Evolutionary conservation across 2,113 vertebrate species (phyloP).

Genomic region (Leucoraja erinaceus): DNA sequence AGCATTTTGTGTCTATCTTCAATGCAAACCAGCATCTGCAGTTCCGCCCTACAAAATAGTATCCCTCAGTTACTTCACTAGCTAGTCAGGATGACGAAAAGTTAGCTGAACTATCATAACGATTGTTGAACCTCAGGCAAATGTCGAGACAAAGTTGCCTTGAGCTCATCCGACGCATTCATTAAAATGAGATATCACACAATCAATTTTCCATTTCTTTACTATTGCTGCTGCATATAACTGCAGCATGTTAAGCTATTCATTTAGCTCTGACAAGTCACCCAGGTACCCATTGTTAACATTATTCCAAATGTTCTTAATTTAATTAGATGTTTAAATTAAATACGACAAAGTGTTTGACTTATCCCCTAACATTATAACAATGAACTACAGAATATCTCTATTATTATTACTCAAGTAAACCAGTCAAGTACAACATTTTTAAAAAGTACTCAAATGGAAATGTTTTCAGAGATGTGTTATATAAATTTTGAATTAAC

Average conservation of each 20-base stretch:
- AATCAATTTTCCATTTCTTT: neutral
- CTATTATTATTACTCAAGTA: neutral
- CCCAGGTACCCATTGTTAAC: neutral
- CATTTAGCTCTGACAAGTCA: neutral
- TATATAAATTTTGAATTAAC: neutral
- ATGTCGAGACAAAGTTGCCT: too few species aligned
- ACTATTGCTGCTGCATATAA: neutral
- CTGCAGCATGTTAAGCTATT: neutral
- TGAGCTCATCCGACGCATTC: neutral
- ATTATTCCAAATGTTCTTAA: neutral
- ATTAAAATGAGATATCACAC: neutral
- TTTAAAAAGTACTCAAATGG: neutral
- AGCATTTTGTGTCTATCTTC: too few species aligned
- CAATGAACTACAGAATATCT: neutral
- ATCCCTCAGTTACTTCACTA: too few species aligned
- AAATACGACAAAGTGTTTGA: neutral
- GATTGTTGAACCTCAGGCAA: too few species aligned
- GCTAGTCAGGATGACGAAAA: too few species aligned
- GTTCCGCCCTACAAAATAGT: too few species aligned
- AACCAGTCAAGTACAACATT: neutral
- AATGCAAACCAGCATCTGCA: too few species aligned
- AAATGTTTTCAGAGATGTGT: neutral
- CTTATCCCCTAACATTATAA: neutral
- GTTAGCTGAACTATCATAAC: too few species aligned
- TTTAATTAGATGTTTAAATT: neutral